Evolutionary conservation across 2,113 vertebrate genomes (phyloP), one percentile per base, ranked within the genome.

Genomic region (Polypterus bichir): DNA sequence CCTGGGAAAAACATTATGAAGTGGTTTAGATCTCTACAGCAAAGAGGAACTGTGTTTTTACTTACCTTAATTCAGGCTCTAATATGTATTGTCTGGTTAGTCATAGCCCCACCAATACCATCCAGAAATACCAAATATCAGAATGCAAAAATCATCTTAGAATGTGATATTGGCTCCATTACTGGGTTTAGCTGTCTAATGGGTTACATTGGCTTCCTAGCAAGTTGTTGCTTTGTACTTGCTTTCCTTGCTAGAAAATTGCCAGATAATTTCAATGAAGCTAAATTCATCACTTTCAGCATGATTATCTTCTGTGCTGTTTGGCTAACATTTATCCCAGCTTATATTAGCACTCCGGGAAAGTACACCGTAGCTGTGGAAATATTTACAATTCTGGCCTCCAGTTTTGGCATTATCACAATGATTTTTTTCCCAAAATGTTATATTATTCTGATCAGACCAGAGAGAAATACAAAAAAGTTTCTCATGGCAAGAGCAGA

Each of bases 321-420:
- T 2, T 82, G 78, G 78, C 46, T 82, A 10, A 71, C 77, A 3
- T 82, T 82, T 61, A 68, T 82, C 7, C 80, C 80, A 5, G 78
- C 76, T 3, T 82, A 82, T 49, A 65, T 84, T 59, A 84, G 81
- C 61, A 71, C 82, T 5, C 83, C 83, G 57, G 83, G 83, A 53
- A 81, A 76, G 44, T 82, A 79, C 63, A 76, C 80, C 27, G 80
- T 80, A 46, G 77, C 81, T 47, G 80, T 85, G 4, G 81, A 86
- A 68, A 81, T 81, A 11, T 86, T 86, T 68, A 78, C 81, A 0
- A 84, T 85, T 66, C 65, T 83, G 57, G 76, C 80, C 2, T 84
- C 82, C 9, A 84, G 82, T 52, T 84, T 79, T 70, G 79, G 82
- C 7, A 47, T 86, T 11, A 66, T 79, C 61, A 64, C 79, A 44